Evolutionary conservation across 1,140 invertebrate species (phyloP).

Genomic region (Bactericera cockerelli): DNA sequence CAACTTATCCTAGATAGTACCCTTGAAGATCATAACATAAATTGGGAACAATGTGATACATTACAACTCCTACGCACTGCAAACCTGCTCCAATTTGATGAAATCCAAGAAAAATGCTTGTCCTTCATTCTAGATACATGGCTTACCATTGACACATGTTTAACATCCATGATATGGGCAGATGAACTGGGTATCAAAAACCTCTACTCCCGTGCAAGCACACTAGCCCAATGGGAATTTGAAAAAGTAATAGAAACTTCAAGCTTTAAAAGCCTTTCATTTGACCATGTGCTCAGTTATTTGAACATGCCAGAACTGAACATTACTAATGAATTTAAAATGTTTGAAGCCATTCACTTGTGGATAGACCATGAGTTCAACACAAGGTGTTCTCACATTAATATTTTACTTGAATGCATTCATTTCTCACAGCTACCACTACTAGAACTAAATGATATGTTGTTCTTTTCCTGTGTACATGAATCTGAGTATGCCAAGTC

Average conservation of each 20-base stretch:
- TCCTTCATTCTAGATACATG: constrained; percentile 28
- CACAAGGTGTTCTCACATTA: constrained; percentile 25
- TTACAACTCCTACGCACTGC: constrained; percentile 31
- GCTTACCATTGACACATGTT: constrained; percentile 31
- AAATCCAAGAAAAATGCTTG: constrained; percentile 28
- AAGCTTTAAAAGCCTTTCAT: constrained; percentile 29
- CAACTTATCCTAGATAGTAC: constrained; percentile 31
- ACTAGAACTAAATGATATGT: constrained; percentile 21
- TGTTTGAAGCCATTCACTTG: constrained; percentile 28
- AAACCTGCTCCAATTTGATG: constrained; percentile 30
- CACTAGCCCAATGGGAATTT: constrained; percentile 24
- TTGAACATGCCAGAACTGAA: constrained; percentile 17
- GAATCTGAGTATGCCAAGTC: constrained; percentile 17
- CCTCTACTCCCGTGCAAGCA: constrained; percentile 17
- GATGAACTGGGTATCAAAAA: constrained; percentile 23
- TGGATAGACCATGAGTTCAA: constrained; percentile 31
- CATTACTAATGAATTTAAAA: constrained; percentile 25
- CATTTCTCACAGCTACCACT: constrained; percentile 19
- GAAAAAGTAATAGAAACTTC: constrained; percentile 25
- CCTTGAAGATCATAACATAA: constrained; percentile 27
- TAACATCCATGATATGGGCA: constrained; percentile 31
- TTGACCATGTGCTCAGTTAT: constrained; percentile 19
- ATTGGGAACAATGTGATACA: constrained; percentile 29
- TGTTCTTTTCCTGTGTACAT: constrained; percentile 18
- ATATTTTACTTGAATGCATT: constrained; percentile 26